Percentiles rank a stretch among this genome's conserved stretches.
phyloP scores from a whole-genome alignment of 2,113 vertebrate genomes.

The Microcebus lehilahytsara region DNA sequence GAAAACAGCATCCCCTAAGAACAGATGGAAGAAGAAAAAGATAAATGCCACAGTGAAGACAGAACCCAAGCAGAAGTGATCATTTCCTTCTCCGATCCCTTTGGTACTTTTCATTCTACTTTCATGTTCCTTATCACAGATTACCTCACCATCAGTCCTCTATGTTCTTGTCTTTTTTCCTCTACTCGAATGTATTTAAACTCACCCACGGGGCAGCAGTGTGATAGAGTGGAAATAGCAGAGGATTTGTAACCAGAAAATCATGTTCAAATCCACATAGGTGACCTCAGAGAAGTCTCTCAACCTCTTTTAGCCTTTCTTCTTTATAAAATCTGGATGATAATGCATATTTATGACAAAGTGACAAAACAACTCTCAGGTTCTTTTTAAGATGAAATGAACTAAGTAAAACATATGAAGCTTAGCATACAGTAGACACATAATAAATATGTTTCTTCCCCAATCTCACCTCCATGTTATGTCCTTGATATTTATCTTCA shows the following conservation, averaged over 20 bases:
- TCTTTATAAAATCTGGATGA: not conserved
- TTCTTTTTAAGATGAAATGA: constrained; percentile 28
- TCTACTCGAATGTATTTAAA: not conserved
- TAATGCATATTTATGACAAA: not conserved
- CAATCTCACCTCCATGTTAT: not conserved
- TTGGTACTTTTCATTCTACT: not conserved
- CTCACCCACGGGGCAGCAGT: not conserved
- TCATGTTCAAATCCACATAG: not conserved
- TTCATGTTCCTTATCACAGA: not conserved
- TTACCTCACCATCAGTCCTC: not conserved
- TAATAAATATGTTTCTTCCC: not conserved
- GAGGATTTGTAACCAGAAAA: not conserved
- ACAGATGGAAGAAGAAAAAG: not conserved
- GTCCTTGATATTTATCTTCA: not conserved
- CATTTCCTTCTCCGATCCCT: not conserved
- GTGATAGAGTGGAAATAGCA: not conserved
- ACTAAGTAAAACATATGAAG: not conserved
- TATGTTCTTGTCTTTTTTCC: not conserved
- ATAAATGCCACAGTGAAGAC: not conserved
- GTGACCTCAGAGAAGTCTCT: not conserved
- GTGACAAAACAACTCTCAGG: not conserved
- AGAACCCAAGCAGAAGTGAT: not conserved
- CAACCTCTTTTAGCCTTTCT: not conserved
- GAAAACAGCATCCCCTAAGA: constrained; percentile 2
- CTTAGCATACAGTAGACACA: not conserved